Base-by-base conservation (phyloP, 2,888 invertebrate genomes). In the Penaeus monodon region DNA sequence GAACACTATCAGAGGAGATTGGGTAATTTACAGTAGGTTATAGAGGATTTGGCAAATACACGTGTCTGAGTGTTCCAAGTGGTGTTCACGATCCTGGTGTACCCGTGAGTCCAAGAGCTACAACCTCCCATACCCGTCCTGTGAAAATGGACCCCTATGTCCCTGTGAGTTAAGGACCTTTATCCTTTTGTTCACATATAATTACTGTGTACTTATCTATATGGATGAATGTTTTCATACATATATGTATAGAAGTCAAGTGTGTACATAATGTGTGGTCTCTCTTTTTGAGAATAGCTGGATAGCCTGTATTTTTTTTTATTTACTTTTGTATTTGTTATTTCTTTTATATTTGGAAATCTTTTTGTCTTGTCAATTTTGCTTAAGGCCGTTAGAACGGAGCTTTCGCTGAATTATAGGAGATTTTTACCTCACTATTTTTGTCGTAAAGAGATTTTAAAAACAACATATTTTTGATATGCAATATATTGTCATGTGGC, bases 201-300 rank as follows among this genome's bases (percentile, higher is more conserved):
- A 63, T 80, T 63, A 63, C 68, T n/a, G n/a, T 68, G 49, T 64
- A 63, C 38, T 83, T 79, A 83, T 87, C 73, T 87, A 83, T 87
- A 87, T 87, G 83, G 73, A 70, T 70, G 86, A 49, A 27, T 44
- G 29, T 27, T 14, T n/a, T 76, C 77, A 83, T 78, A 78, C 86
- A 87, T 87, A 87, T 83, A 83, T 83, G 83, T 83, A 87, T 83
- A 87, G n/a, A 83, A 24, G 79, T 83, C n/a, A n/a, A 57, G 57
- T 78, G 82, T 87, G 86, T 83, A 87, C 73, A 87, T 79, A 83
- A 83, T 82, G 83, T 79, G 73, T 84, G 65, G 77, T 85, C 79
- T 85, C 79, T 49, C 29, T 76, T 86, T 86, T 86, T 86, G 82
- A 78, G 86, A 86, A 86, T 86, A 86, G 77, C 82, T 86, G 86